Conservation (phyloP, 2,888 invertebrate species). For the Cephalotes varians region DNA sequence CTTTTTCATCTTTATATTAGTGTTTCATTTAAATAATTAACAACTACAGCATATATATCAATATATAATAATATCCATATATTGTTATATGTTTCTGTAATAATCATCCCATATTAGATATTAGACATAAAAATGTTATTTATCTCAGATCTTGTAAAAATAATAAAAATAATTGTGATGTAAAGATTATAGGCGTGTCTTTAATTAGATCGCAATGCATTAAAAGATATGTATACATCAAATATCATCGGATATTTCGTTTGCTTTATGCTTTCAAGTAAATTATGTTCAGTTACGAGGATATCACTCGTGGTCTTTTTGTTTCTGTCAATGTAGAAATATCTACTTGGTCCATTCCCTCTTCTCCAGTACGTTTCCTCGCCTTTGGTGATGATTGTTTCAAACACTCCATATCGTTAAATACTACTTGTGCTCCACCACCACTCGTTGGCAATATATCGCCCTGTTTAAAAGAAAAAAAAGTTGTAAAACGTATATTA, state of each 20-base stretch:
- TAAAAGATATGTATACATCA: conserved; percentile 2
- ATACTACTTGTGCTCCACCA: conserved; percentile 98
- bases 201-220: neutral
- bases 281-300: neutral
- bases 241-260: neutral
- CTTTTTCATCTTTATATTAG: conserved; percentile 1
- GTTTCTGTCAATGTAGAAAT: neutral
- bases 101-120: neutral
- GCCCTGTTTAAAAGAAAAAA: conserved; percentile 87
- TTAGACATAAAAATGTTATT: conserved; percentile 11
- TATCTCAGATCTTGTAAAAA: neutral
- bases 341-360: conserved; percentile 15
- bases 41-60: no score
- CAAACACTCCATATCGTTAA: conserved; percentile 97
- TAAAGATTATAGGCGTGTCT: neutral
- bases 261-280: neutral
- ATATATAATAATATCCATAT: neutral
- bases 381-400: conserved; percentile 92
- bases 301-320: conserved; percentile 19
- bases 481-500: conserved; percentile 10
- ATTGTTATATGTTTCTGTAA: neutral
- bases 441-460: conserved; percentile 97
- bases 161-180: conserved; percentile 9
- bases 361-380: conserved; percentile 81
- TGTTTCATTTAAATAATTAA: conserved; percentile 20